Evolutionary conservation across 2,113 vertebrate species (phyloP), one percentile per base, ranked within the genome.

Genomic region (Ursus arctos): DNA sequence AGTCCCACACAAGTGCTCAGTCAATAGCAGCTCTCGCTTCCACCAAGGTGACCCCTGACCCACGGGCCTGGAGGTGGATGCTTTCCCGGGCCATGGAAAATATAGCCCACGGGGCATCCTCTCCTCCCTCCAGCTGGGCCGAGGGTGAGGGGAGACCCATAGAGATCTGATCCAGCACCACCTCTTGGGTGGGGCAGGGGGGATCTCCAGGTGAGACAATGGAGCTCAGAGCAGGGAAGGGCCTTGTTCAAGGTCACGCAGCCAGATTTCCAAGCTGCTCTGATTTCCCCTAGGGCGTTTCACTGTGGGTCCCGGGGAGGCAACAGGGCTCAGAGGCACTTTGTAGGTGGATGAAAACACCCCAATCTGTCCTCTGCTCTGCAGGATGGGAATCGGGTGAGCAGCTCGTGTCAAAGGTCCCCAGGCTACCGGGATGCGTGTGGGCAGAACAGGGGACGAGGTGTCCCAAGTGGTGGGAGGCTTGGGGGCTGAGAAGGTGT

Each of bases 221-320:
- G 0, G 2, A 9, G 33, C 26, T n/a, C 61, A 16, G 18, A n/a
- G 24, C 59, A 3, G 22, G 21, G 43, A 11, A 1, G 0, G 22
- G 13, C 57, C 71, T 19, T 31, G 12, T 36, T 65, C 13, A 31
- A 53, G 21, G 61, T 26, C 82, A 57, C 1, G 3, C 4, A 43
- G 65, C 40, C 49, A 16, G 84, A 57, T 40, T 77, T 53, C 55
- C 31, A 9, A 0, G n/a, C 63, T 4, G 18, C 69, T 53, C 59
- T 14, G 21, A 0, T 22, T 12, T 61, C 51, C 24, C 71, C 9
- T 16, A 8, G 0, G 0, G 80, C 0, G 4, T 24, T 47, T 13
- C 43, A 3, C 65, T 49, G 11, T 0, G 71, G 33, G 61, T 57
- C 10, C 0, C 7, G 10, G 53, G 69, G 69, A 57, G 40, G 6